phyloP scores from a whole-genome alignment of 2,888 invertebrate genomes.

The Melanostoma mellinum region DNA sequence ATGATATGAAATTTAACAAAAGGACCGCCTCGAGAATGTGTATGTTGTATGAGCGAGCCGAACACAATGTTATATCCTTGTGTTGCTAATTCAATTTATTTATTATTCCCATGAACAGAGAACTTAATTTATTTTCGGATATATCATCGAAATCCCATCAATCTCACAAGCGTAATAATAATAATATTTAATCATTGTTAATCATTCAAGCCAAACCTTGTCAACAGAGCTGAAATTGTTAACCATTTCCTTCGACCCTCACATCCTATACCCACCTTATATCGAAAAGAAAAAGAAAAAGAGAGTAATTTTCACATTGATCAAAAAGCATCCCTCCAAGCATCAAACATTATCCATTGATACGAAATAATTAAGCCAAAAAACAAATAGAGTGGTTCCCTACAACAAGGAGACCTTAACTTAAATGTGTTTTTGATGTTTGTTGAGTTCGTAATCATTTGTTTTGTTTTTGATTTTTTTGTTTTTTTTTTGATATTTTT shows the following conservation, averaged over 20 bases:
- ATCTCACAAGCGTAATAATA: slow-evolving; percentile 17
- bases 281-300: too few species aligned
- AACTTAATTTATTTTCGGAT: slow-evolving; percentile 18
- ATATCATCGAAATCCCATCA: slow-evolving; percentile 8
- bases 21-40: not conserved
- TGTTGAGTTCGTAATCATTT: slow-evolving; percentile 31
- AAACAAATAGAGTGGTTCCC: slow-evolving; percentile 24
- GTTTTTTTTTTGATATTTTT: slow-evolving; percentile 35
- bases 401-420: slow-evolving; percentile 10
- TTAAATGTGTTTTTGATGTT: slow-evolving; percentile 50
- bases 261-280: not conserved
- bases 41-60: not conserved
- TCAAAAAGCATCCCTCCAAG: too few species aligned
- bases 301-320: too few species aligned
- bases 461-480: slow-evolving; percentile 31
- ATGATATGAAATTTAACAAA: not conserved
- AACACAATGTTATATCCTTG: slow-evolving; percentile 20
- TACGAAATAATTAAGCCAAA: not conserved
- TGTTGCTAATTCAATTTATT: slow-evolving; percentile 16
- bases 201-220: slow-evolving; percentile 14
- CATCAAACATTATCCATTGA: too few species aligned
- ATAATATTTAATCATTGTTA: slow-evolving; percentile 28
- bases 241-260: slow-evolving; percentile 8
- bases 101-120: not conserved
- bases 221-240: not conserved